These are phyloP conservation scores for Pterocles burchelli DNA, from an alignment of 2,113 vertebrate species.

Conservation along the genomic window DNA sequence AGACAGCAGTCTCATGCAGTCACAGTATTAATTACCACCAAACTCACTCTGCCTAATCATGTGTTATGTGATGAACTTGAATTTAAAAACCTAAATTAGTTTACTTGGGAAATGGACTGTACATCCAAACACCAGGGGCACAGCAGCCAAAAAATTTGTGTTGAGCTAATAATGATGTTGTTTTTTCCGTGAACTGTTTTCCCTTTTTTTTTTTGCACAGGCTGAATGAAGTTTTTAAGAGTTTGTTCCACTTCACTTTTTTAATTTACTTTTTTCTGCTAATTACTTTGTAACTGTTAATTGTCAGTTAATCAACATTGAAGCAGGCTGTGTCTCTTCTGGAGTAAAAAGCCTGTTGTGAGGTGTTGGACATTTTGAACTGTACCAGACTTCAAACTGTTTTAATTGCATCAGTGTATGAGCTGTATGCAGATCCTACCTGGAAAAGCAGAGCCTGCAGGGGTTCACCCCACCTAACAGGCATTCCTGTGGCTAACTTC, in stretches of 20 bases:
- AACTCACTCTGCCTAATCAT: not conserved
- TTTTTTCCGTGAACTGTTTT: not conserved
- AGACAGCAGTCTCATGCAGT: accelerated
- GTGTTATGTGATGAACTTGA: not conserved
- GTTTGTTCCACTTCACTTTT: not conserved
- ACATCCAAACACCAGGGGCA: not conserved
- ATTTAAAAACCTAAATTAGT: not conserved
- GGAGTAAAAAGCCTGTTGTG: not conserved
- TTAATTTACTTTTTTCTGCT: not conserved
- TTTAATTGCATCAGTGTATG: not conserved
- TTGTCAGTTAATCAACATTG: not conserved
- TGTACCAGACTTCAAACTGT: not conserved
- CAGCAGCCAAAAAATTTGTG: not conserved
- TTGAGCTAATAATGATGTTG: conserved; percentile 17
- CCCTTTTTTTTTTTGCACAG: not conserved
- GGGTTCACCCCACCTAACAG: conserved; percentile 1
- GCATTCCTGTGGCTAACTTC: conserved; percentile 34
- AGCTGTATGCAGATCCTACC: not conserved
- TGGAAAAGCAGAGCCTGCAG: not conserved
- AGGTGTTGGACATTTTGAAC: not conserved
- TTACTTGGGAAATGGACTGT: not conserved
- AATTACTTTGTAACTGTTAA: not conserved
- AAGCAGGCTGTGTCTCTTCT: not conserved
- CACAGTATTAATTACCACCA: not conserved
- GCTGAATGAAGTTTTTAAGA: conserved; percentile 19